Percentiles rank a stretch among this genome's conserved stretches.
Conservation (phyloP, 2,113 vertebrate species). For the Gobio gobio region DNA sequence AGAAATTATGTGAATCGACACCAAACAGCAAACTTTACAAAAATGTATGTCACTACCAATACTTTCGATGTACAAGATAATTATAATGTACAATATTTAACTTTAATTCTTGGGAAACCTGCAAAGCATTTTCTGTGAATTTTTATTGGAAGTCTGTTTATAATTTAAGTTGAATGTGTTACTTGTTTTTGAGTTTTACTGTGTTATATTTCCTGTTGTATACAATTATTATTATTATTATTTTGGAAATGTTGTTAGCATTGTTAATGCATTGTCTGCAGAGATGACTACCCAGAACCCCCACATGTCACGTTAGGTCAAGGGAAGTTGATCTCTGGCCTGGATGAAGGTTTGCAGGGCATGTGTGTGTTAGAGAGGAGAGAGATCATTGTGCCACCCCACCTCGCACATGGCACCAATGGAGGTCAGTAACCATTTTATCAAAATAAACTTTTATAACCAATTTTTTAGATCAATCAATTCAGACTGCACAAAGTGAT, state of each 20-base stretch:
- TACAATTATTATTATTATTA: neutral
- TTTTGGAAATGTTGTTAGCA: neutral
- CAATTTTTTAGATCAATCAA: neutral
- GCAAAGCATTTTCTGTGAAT: no score
- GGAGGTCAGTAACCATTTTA: conserved; percentile 82
- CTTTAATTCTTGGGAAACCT: no score
- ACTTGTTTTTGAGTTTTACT: neutral
- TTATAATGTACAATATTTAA: no score
- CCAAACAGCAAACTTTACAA: no score
- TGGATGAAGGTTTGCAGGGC: conserved; percentile 84
- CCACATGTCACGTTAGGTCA: conserved; percentile 85
- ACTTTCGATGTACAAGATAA: no score
- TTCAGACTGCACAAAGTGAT: neutral
- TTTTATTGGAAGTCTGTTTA: neutral
- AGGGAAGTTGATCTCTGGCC: conserved; percentile 90
- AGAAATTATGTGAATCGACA: no score
- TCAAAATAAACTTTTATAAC: neutral
- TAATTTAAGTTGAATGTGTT: neutral
- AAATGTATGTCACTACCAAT: no score
- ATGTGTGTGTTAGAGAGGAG: conserved; percentile 92
- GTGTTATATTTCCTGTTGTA: neutral
- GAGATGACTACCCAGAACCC: conserved; percentile 79
- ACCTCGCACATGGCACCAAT: conserved; percentile 89
- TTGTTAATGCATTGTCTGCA: conserved; percentile 56
- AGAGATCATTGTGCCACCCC: conserved; percentile 85